Base-by-base conservation (phyloP, 2,888 invertebrate species). In the Epinotia bilunana region DNA sequence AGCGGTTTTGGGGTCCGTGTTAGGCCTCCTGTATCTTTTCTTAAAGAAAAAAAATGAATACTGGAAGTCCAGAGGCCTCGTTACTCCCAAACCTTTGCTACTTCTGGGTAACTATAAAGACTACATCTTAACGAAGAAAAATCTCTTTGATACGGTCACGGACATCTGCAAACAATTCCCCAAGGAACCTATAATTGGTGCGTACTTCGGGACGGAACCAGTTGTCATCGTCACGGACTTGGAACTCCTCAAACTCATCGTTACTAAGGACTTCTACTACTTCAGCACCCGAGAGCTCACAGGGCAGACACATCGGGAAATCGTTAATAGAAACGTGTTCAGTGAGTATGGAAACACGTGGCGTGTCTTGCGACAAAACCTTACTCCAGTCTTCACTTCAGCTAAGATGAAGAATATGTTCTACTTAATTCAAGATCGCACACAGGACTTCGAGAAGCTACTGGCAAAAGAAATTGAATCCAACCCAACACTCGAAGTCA, bases 341-440 rank as follows among this genome's bases (percentile, higher is more conserved):
- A 84, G 81, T 65, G 79, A 81, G 0, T 79, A 84, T 58, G 92
- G 92, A 0, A 89, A 91, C 77, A 77, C 79, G 2, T 92, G 92
- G 91, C 90, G 87, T 69, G 85, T 90, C 0, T 57, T 88, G 2
- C 81, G 92, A 0, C 91, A 91, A 77, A 90, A 90, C 71, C 74
- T 89, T 13, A 88, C 88, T 0, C 89, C 89, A 0, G 70, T 91
- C 0, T 93, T 91, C 78, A 86, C 92, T 0, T 85, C 89, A 0
- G 80, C 87, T 0, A 92, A 91, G 78, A 89, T 91, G 84, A 91
- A 86, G 76, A 89, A 84, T 18, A 92, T 92, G 92, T 92, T 91
- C 67, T 80, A 86, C 74, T 77, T 91, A 12, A 86, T 91, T 7
- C 82, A 85, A 65, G 83, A 85, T 9, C 87, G 88, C 68, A 74